phyloP scores from a whole-genome alignment of 2,113 vertebrate genomes.

The Callipepla californica region DNA sequence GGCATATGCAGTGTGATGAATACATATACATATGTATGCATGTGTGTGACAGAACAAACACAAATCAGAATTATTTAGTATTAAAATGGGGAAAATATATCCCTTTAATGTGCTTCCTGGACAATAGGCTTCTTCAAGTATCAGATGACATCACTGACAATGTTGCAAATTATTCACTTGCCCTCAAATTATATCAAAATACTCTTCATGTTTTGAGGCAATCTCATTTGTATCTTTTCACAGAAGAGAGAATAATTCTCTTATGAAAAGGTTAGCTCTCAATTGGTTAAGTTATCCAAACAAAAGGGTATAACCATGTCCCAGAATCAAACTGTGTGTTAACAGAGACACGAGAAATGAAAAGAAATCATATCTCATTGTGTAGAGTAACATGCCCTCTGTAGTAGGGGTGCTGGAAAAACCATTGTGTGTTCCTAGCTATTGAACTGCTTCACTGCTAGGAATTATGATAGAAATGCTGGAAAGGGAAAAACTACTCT shows the following conservation, averaged over 20 bases:
- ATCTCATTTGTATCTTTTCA: neutral
- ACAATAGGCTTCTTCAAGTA: neutral
- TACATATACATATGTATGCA: no score
- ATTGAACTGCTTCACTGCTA: neutral
- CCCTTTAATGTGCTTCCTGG: neutral
- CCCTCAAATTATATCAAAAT: neutral
- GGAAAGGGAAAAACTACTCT: neutral
- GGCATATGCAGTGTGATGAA: neutral
- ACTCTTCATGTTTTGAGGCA: neutral
- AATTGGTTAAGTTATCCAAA: neutral
- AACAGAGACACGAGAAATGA: neutral
- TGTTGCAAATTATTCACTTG: neutral
- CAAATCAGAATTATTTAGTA: neutral
- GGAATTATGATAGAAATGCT: neutral
- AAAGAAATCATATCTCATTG: accelerated
- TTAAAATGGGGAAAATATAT: neutral
- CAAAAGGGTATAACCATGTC: neutral
- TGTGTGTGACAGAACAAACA: accelerated
- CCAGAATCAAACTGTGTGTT: neutral
- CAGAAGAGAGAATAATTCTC: neutral
- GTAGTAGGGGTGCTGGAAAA: neutral
- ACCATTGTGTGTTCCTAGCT: neutral
- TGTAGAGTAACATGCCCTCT: neutral
- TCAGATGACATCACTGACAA: no score
- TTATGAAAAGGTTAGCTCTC: neutral